These are phyloP conservation scores for Heliocidaris erythrogramma DNA, from an alignment of 35 echinoderm and acorn worm genomes.

Conservation along the genomic window DNA sequence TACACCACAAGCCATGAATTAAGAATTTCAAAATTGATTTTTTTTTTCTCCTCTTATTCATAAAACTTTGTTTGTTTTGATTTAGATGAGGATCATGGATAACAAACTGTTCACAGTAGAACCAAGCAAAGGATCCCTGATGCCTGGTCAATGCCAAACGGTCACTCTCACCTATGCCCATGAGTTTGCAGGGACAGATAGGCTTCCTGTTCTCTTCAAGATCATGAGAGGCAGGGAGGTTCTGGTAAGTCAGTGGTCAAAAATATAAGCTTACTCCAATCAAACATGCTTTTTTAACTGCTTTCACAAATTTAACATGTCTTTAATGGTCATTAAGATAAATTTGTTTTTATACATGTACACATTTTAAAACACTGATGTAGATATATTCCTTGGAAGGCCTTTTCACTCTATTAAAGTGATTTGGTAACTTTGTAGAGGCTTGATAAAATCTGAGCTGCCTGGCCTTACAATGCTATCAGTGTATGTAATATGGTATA, in stretches of 20 bases:
- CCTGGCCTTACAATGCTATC: no score
- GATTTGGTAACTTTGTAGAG: no score
- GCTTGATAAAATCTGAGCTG: no score
- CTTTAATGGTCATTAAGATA: no score
- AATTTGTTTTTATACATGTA: no score
- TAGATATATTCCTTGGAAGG: no score
- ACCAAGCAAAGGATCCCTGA: slow-evolving; percentile 71
- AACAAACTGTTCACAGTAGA: slow-evolving; percentile 90
- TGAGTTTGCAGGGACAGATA: slow-evolving; percentile 90
- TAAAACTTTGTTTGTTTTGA: neutral
- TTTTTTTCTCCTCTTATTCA: neutral
- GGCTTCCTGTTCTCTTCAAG: slow-evolving; percentile 95
- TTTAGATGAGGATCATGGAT: slow-evolving; percentile 98
- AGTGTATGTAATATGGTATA: no score
- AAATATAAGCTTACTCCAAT: neutral
- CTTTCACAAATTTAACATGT: no score
- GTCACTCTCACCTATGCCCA: slow-evolving; percentile 87
- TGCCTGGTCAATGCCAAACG: slow-evolving; percentile 84
- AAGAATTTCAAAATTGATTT: no score
- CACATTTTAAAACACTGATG: no score
- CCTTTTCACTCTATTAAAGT: no score
- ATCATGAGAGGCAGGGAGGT: slow-evolving; percentile 90
- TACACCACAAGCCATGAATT: no score
- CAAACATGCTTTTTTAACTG: neutral
- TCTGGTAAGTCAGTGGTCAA: slow-evolving; percentile 63